Conservation (phyloP, 2,888 invertebrate genomes). For the Thysanoteuthis rhombus region DNA sequence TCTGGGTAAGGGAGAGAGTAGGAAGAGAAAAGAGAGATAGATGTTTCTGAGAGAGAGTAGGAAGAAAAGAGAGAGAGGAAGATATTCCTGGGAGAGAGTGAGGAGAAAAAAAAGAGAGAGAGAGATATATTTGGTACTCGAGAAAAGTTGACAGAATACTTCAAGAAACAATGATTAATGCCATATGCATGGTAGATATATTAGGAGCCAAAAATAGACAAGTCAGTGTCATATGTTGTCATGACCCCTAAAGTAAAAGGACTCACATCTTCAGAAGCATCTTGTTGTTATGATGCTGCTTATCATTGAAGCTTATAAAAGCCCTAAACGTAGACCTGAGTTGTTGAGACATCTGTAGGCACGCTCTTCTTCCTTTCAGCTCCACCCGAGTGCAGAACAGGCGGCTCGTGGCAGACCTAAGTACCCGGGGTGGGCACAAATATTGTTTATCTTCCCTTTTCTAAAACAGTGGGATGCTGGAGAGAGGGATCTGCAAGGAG, state of each 20-base stretch:
- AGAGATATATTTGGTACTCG: not conserved
- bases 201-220: not conserved
- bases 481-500: not conserved
- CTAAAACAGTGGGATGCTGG: not conserved
- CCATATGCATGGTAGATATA: not conserved
- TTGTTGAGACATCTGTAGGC: not conserved
- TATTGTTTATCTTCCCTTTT: not conserved
- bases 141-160: not conserved
- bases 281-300: not conserved
- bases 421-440: not conserved
- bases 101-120: not conserved
- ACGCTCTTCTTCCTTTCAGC: not conserved
- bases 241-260: not conserved
- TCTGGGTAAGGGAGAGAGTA: too few species aligned
- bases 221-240: not conserved
- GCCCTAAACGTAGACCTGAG: not conserved
- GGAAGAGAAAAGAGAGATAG: too few species aligned
- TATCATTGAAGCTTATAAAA: not conserved
- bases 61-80: too few species aligned
- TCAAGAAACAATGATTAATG: not conserved
- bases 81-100: not conserved
- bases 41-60: too few species aligned
- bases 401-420: not conserved
- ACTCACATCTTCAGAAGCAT: not conserved
- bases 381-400: not conserved